phyloP scores from a whole-genome alignment of 2,113 vertebrate genomes.

The Leptobrachium ailaonicum region DNA sequence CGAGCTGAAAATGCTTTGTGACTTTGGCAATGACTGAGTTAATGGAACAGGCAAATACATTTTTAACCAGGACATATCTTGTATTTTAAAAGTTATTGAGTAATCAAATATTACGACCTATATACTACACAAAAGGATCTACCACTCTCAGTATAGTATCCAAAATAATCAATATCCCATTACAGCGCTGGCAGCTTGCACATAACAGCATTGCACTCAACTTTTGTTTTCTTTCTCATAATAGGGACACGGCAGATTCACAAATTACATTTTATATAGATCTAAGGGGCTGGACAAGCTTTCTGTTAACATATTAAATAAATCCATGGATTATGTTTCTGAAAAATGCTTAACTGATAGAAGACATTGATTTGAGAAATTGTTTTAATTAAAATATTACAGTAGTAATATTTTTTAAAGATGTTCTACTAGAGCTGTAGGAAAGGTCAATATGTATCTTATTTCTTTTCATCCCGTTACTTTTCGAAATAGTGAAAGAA shows the following conservation, averaged over 20 bases:
- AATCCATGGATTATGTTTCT: conserved; percentile 41
- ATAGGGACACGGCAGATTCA: conserved; percentile 52
- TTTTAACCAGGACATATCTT: conserved; percentile 63
- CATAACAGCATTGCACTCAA: conserved; percentile 39
- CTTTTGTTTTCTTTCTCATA: conserved; percentile 38
- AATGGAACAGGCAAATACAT: neutral
- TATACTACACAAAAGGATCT: conserved; percentile 80
- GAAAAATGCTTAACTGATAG: conserved; percentile 14
- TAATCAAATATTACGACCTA: conserved; percentile 85
- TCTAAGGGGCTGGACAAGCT: neutral
- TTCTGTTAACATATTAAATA: conserved; percentile 56
- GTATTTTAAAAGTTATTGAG: conserved; percentile 66
- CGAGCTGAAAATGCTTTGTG: neutral
- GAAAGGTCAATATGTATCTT: conserved; percentile 71
- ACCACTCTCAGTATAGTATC: conserved; percentile 75
- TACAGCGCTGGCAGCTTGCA: conserved; percentile 62
- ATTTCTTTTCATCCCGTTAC: conserved; percentile 54
- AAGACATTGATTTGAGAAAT: conserved; percentile 43
- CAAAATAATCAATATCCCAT: conserved; percentile 96
- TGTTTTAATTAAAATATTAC: conserved; percentile 61
- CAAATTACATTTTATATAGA: conserved; percentile 23
- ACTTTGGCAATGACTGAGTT: neutral
- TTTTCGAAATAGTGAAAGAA: conserved; percentile 81
- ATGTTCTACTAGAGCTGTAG: conserved; percentile 60
- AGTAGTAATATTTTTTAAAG: conserved; percentile 66